Evolutionary conservation across 2,113 vertebrate species (phyloP).

Genomic region (Sebastes schlegelii): DNA sequence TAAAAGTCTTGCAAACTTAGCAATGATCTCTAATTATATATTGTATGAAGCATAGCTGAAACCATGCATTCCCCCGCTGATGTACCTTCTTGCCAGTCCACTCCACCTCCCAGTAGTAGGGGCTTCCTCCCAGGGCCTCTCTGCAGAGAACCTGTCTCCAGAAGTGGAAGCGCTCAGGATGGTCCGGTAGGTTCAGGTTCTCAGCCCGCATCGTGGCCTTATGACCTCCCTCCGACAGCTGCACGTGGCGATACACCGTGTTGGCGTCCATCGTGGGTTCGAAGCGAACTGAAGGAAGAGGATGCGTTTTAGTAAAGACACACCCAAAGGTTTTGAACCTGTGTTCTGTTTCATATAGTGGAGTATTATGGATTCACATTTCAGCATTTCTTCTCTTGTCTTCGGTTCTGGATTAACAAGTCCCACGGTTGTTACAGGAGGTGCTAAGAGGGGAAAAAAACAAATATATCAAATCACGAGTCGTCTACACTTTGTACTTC

Average conservation of each 20-base stretch:
- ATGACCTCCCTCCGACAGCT: slow-evolving; percentile 69
- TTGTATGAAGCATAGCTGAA: neutral
- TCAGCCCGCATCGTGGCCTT: slow-evolving; percentile 77
- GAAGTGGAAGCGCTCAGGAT: slow-evolving; percentile 81
- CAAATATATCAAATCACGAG: neutral
- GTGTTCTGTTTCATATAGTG: neutral
- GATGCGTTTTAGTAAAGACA: neutral
- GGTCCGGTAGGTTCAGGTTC: slow-evolving; percentile 75
- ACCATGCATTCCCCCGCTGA: neutral
- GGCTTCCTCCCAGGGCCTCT: slow-evolving; percentile 80
- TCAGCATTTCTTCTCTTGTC: slow-evolving; percentile 81
- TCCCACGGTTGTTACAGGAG: slow-evolving; percentile 11
- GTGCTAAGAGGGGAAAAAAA: slow-evolving; percentile 10
- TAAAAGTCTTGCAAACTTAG: neutral
- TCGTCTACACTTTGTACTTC: neutral
- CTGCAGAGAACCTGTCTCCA: slow-evolving; percentile 85
- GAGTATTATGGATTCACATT: slow-evolving; percentile 77
- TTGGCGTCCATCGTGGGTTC: slow-evolving; percentile 81
- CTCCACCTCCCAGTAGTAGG: slow-evolving; percentile 86
- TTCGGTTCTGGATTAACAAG: slow-evolving; percentile 68
- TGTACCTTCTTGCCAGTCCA: slow-evolving; percentile 83
- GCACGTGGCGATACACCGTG: slow-evolving; percentile 79
- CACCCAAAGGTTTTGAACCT: neutral
- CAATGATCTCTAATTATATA: neutral
- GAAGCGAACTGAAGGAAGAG: slow-evolving; percentile 73